Conservation (phyloP, 2,113 vertebrate species). For the Cavia porcellus region DNA sequence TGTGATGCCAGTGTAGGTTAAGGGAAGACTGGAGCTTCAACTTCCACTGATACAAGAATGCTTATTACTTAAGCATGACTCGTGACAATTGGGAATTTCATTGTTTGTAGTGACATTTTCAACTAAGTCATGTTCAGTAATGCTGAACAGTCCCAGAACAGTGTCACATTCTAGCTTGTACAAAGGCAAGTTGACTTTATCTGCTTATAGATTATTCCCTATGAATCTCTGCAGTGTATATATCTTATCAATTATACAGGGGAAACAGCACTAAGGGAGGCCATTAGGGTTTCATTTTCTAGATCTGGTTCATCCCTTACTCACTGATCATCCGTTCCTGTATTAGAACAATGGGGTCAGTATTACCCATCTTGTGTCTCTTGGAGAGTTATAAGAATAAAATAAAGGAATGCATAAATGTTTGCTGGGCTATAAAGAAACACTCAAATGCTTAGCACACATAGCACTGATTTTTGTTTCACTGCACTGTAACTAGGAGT, state of each 20-base stretch:
- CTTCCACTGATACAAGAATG: neutral
- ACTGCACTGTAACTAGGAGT: conserved; percentile 46
- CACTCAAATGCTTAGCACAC: conserved; percentile 56
- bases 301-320: neutral
- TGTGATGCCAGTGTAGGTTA: neutral
- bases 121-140: conserved; percentile 5
- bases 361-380: neutral
- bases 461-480: conserved; percentile 13
- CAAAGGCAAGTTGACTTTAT: neutral
- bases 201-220: neutral
- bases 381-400: conserved; percentile 27
- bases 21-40: neutral
- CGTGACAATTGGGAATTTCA: neutral
- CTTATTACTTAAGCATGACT: neutral
- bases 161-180: neutral
- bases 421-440: conserved; percentile 46
- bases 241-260: neutral
- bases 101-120: neutral
- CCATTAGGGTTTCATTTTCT: neutral
- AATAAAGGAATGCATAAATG: conserved; percentile 35
- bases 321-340: conserved; percentile 6
- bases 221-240: neutral
- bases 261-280: neutral
- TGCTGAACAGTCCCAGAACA: neutral
- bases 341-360: neutral